These are phyloP conservation scores for Phasianus colchicus DNA, from an alignment of 2,113 vertebrate species.

Conservation along the genomic window DNA sequence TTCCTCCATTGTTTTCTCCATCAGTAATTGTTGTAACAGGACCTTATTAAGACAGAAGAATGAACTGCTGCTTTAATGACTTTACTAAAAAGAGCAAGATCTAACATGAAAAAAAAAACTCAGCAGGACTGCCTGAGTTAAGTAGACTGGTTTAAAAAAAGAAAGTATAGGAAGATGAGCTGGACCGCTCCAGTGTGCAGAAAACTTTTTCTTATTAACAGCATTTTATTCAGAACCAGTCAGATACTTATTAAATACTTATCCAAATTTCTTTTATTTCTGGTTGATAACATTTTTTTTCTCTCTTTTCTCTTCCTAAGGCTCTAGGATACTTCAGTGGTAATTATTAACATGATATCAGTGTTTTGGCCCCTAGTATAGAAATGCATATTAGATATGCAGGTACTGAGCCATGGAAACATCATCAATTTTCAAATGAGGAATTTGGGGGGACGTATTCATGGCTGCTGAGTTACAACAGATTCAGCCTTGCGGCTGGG, in stretches of 20 bases:
- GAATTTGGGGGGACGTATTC: background rate
- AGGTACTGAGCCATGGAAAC: constrained; percentile 14
- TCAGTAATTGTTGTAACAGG: background rate
- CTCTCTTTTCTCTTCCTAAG: background rate
- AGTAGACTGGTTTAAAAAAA: background rate
- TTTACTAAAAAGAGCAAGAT: background rate
- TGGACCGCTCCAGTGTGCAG: background rate
- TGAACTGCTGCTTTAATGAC: background rate
- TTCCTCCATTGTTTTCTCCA: background rate
- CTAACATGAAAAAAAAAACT: background rate
- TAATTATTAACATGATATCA: background rate
- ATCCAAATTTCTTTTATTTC: constrained; percentile 2
- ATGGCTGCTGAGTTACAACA: background rate
- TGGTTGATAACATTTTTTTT: background rate
- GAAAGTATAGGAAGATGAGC: background rate
- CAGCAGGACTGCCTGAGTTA: background rate
- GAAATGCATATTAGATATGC: background rate
- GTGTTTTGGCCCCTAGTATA: background rate
- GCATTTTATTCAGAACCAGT: background rate
- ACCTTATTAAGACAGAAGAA: background rate
- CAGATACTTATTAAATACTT: constrained; percentile 4
- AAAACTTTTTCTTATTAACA: constrained; percentile 15
- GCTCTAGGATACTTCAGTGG: background rate
- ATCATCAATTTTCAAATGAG: constrained; percentile 12
- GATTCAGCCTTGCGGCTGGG: background rate